Percentiles rank a stretch among this genome's conserved stretches.
These are phyloP conservation scores for Toxotes jaculatrix DNA, from an alignment of 2,113 vertebrate species.

Conservation along the genomic window DNA sequence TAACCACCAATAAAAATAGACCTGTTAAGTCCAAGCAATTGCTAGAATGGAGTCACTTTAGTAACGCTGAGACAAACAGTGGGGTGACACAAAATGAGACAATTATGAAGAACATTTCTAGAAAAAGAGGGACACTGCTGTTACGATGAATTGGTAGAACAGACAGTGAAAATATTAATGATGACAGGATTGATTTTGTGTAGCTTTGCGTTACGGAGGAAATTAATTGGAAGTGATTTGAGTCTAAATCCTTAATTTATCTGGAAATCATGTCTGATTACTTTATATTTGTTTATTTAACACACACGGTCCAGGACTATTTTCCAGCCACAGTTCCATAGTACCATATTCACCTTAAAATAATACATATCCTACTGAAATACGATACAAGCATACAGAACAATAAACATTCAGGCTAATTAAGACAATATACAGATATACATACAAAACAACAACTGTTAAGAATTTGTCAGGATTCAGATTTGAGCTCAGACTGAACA, in stretches of 20 bases:
- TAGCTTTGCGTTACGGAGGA: neutral
- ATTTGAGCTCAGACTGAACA: conserved; percentile 15
- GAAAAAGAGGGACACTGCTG: neutral
- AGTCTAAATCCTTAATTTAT: neutral
- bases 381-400: neutral
- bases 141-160: neutral
- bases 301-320: neutral
- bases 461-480: neutral
- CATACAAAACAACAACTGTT: conserved; percentile 2
- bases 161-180: neutral
- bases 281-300: neutral
- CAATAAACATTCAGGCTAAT: neutral
- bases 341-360: neutral
- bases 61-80: conserved; percentile 48
- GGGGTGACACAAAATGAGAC: neutral
- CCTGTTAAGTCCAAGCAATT: conserved; percentile 67
- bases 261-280: neutral
- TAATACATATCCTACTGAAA: neutral
- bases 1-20: conserved; percentile 69
- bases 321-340: conserved; percentile 2
- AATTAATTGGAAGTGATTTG: neutral
- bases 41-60: conserved; percentile 61
- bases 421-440: neutral
- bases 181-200: neutral
- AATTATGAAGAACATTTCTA: conserved; percentile 27